phyloP scores from a whole-genome alignment of 2,888 invertebrate genomes.

The Stenolophus ochropezus region DNA sequence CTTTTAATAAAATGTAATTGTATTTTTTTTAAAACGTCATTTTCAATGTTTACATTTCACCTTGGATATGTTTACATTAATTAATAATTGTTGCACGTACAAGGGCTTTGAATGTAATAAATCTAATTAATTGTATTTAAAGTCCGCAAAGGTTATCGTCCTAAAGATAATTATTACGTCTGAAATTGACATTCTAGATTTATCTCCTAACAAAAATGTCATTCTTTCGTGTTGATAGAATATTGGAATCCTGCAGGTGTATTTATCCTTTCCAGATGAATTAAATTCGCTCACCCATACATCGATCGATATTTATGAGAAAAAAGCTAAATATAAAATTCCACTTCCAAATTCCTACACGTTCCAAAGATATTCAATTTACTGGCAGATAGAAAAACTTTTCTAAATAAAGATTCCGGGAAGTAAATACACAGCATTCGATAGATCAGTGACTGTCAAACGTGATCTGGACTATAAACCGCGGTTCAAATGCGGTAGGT shows the following conservation, averaged over 20 bases:
- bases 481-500: background rate
- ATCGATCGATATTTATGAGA: background rate
- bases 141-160: too few relatives aligned
- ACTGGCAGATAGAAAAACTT: background rate
- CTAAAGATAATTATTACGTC: too few relatives aligned
- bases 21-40: too few relatives aligned
- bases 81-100: too few relatives aligned
- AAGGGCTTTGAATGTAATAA: too few relatives aligned
- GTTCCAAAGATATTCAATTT: background rate
- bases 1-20: too few relatives aligned
- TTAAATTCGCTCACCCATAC: background rate
- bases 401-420: background rate
- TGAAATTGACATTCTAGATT: too few relatives aligned
- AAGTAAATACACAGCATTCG: background rate
- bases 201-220: too few relatives aligned
- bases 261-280: background rate
- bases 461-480: background rate
- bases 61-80: too few relatives aligned
- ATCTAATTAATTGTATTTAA: too few relatives aligned
- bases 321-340: constrained; percentile 22
- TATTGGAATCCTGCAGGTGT: background rate
- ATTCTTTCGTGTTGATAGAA: too few relatives aligned
- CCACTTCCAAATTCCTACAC: background rate
- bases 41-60: too few relatives aligned
- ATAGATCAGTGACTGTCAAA: background rate